These are phyloP conservation scores for Glossosoma conforme DNA, from an alignment of 1,140 invertebrate genomes.

Conservation along the genomic window DNA sequence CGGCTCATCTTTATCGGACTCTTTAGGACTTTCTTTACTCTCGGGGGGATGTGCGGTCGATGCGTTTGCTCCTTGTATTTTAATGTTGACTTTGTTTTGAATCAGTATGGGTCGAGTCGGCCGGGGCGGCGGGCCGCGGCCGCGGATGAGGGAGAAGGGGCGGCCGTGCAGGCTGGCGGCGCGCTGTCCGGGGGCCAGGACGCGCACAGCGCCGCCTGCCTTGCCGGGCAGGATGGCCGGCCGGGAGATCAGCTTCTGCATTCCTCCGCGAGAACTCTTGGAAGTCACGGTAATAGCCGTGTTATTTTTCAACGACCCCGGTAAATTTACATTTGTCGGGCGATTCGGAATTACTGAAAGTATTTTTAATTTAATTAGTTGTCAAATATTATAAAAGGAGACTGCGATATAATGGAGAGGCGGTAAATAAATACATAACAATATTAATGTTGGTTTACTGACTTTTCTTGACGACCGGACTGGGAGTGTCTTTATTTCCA, in stretches of 20 bases:
- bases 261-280: conserved; percentile 45
- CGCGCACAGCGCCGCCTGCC: conserved; percentile 35
- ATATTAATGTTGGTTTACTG: conserved; percentile 10
- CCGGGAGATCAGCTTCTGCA: conserved; percentile 39
- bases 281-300: conserved; percentile 64
- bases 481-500: conserved; percentile 48
- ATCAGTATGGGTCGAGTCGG: conserved; percentile 21
- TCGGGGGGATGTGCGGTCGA: neutral
- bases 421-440: neutral
- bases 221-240: conserved; percentile 38
- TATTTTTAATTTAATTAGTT: neutral
- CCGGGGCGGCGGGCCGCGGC: conserved; percentile 6
- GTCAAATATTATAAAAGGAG: neutral
- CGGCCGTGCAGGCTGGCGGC: conserved; percentile 3
- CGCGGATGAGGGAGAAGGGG: conserved; percentile 20
- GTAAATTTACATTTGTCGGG: conserved; percentile 47
- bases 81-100: conserved; percentile 27
- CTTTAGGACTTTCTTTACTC: neutral
- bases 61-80: conserved; percentile 22
- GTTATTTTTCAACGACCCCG: conserved; percentile 61
- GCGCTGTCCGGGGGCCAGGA: conserved; percentile 40
- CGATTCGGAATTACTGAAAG: conserved; percentile 37
- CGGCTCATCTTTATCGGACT: neutral
- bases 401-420: neutral
- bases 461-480: conserved; percentile 48